Base-by-base conservation (phyloP, 2,888 invertebrate species). In the Sylvicola fuscatus region DNA sequence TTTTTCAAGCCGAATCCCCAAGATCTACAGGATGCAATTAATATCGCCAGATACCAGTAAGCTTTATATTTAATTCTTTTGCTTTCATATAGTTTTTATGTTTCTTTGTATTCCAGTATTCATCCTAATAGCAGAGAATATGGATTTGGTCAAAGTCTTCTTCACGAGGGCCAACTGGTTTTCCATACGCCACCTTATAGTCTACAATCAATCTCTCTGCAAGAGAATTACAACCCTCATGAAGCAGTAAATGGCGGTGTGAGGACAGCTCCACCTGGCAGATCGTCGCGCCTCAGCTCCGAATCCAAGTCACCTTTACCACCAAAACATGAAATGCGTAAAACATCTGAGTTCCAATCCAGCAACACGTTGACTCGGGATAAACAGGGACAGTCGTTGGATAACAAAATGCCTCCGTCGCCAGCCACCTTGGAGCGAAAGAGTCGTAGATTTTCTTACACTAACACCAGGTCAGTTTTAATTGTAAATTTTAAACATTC, bases 71-170 rank as follows among this genome's bases (percentile, higher is more conserved):
- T 58, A 40, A 35, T 11, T 15, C 26, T 30, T 34, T 33, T n/a
- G n/a, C 8, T n/a, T n/a, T 14, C 26, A 14, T 27, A 30, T 30
- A 30, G 6, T 8, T 14, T n/a, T 8, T 15, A 33, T 15, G 33
- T 27, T 27, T 8, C 13, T 30, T 4, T 8, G 13, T 35, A 8
- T 30, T 12, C n/a, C 10, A 74, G 76, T 46, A 70, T 78, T 26
- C 77, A 83, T 48, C 77, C 78, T 34, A 64, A 69, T 14, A 74
- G 75, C 3, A 77, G 77, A 46, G 89, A 89, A 51, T 83, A 76
- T 46, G 92, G 90, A 0, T 95, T 86, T 51, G 93, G 92, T 0
- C 92, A 95, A 58, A 93, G 92, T 50, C 72, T 95, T 46, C 60
- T 95, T 14, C 86, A 90, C 51, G 71, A 81, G 38, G 75, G 78